Percentiles rank a stretch among this genome's conserved stretches.
phyloP scores from a whole-genome alignment of 64 coral and sea anemone species.

The Acropora tenuis region DNA sequence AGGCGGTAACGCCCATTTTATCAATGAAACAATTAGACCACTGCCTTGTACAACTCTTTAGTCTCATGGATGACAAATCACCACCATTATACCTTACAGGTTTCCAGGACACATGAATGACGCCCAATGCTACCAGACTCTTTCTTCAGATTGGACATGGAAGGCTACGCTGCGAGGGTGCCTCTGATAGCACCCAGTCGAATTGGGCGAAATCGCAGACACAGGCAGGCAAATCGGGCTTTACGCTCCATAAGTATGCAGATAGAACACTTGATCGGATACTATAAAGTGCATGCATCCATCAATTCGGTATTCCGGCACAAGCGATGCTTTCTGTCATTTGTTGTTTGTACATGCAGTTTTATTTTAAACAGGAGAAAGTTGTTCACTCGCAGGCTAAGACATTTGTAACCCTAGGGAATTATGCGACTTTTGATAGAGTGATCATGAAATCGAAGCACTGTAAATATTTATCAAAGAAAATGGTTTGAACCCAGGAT shows the following conservation, averaged over 20 bases:
- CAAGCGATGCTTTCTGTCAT: too few species aligned
- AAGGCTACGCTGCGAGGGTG: not conserved
- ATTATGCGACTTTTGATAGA: too few species aligned
- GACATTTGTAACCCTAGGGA: too few species aligned
- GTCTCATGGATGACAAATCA: not conserved
- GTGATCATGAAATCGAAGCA: too few species aligned
- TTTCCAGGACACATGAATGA: not conserved
- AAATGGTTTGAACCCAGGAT: too few species aligned
- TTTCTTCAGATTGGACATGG: not conserved
- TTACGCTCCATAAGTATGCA: not conserved
- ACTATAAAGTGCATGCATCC: conserved; percentile 8
- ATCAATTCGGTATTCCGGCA: not conserved
- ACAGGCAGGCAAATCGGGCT: not conserved
- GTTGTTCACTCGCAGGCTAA: too few species aligned
- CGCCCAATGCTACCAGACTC: not conserved
- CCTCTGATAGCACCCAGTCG: not conserved
- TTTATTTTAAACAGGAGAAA: too few species aligned
- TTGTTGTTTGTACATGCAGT: too few species aligned
- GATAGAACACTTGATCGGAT: conserved; percentile 16
- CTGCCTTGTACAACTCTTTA: not conserved
- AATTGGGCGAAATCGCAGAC: conserved; percentile 10
- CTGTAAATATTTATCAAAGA: too few species aligned
- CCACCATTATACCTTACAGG: conserved; percentile 13
- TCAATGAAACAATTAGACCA: too few species aligned
- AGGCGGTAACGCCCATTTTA: too few species aligned